phyloP scores from a whole-genome alignment of 2,888 invertebrate species.

The Hyposoter dolosus region DNA sequence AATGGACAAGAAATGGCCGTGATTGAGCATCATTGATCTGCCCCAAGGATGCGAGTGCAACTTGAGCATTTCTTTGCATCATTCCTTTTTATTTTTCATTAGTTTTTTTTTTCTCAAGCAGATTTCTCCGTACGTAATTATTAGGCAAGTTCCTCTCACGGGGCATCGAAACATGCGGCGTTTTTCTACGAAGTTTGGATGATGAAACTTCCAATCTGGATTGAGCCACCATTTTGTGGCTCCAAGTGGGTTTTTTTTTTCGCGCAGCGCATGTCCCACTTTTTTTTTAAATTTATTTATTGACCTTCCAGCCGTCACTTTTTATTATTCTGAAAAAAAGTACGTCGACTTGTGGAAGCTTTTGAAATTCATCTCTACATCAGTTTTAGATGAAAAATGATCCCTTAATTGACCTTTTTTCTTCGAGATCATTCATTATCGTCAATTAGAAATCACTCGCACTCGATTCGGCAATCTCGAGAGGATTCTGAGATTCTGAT shows the following conservation, averaged over 20 bases:
- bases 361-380: not conserved
- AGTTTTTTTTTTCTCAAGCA: not conserved
- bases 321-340: not conserved
- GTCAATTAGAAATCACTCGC: not conserved
- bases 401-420: not conserved
- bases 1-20: not conserved
- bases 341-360: not conserved
- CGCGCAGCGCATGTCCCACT: not conserved
- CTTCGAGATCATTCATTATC: not conserved
- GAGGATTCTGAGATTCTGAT: not conserved
- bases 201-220: slow-evolving; percentile 66
- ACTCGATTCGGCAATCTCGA: not conserved
- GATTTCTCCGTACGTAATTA: slow-evolving; percentile 53
- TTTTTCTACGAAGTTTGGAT: slow-evolving; percentile 43
- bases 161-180: slow-evolving; percentile 20
- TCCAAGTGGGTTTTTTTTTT: not conserved
- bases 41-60: slow-evolving; percentile 20
- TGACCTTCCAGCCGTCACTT: not conserved
- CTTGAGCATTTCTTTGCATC: slow-evolving; percentile 52
- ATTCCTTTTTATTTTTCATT: slow-evolving; percentile 22
- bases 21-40: not conserved
- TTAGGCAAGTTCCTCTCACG: slow-evolving; percentile 11
- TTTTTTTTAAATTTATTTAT: not conserved
- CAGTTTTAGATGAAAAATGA: not conserved
- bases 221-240: slow-evolving; percentile 55